Evolutionary conservation across 23 tunicate genomes (phyloP), one percentile per base, ranked within the genome.

Genomic region (Trididemnum nubilum): DNA sequence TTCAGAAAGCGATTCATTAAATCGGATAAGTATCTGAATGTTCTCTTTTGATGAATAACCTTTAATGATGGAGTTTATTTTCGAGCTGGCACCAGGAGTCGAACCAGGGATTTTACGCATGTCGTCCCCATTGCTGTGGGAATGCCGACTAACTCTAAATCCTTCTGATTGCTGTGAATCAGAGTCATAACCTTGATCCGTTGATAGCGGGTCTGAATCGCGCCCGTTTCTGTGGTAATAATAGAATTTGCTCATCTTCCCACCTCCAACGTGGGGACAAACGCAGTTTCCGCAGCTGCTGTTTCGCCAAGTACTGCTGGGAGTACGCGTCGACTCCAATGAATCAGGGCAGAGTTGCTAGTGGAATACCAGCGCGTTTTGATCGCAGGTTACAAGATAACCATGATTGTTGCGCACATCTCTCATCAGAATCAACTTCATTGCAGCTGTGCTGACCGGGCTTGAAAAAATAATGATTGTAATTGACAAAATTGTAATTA

Each of bases 111-210:
- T 54, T 3, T 25, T 26, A 2, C 31, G 39, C 33, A n/a, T 15
- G 19, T 40, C 32, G 7, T 73, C 59, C 1, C 49, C 44, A 77
- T 77, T 67, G 36, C 66, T 52, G 25, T 54, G 81, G 2, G n/a
- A 32, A 54, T 57, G 44, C 3, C 5, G 44, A 27, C 70, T 24
- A 5, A 23, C 70, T 12, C 31, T 7, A 70, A 2, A 33, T 7
- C 22, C 38, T n/a, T n/a, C n/a, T 21, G 81, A 67, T 70, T 86
- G 91, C 71, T 87, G 92, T 1, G 93, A 87, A 73, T 93, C 98
- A 1, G 98, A 88, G 80, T 93, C 98, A 39, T 93, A 93, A 0
- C 98, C 98, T 52, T 93, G 98, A 51, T 93, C 98, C 36, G 98
- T 93, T 0, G 98, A 93, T 33, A 93, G 49, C 0, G 98, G 98